These are phyloP conservation scores for Muntiacus reevesi DNA, from an alignment of 2,113 vertebrate species.

Conservation along the genomic window DNA sequence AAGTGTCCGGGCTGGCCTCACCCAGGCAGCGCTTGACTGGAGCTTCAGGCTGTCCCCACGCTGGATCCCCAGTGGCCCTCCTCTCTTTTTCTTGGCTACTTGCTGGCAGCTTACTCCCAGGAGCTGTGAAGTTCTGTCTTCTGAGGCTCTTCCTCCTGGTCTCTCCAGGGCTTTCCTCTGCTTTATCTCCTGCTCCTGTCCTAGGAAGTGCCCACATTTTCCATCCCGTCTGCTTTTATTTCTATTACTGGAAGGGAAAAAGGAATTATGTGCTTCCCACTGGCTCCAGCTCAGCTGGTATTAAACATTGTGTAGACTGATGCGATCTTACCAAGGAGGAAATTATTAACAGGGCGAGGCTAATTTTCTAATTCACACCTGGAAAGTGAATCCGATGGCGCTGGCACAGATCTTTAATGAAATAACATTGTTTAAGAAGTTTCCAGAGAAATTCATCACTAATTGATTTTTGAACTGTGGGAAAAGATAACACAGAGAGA, in stretches of 20 bases:
- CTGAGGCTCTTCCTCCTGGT: background rate
- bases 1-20: background rate
- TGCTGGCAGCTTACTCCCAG: background rate
- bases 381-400: slow-evolving; percentile 76
- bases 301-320: slow-evolving; percentile 33
- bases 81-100: background rate
- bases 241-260: background rate
- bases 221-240: background rate
- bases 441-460: slow-evolving; percentile 80
- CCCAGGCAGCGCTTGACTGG: background rate
- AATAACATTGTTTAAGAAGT: slow-evolving; percentile 84
- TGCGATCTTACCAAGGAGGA: slow-evolving; percentile 60
- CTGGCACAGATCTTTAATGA: slow-evolving; percentile 79
- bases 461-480: slow-evolving; percentile 85
- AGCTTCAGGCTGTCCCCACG: background rate
- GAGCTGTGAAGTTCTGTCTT: background rate
- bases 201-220: slow-evolving; percentile 5
- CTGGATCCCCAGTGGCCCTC: background rate
- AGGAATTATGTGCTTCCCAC: slow-evolving; percentile 17
- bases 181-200: slow-evolving; percentile 13
- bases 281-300: slow-evolving; percentile 52
- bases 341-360: slow-evolving; percentile 72
- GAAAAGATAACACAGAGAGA: slow-evolving; percentile 74
- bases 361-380: slow-evolving; percentile 83
- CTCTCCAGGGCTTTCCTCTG: background rate